These are phyloP conservation scores for Sus cebifrons DNA, from an alignment of 2,797 vertebrate species.

Conservation along the genomic window DNA sequence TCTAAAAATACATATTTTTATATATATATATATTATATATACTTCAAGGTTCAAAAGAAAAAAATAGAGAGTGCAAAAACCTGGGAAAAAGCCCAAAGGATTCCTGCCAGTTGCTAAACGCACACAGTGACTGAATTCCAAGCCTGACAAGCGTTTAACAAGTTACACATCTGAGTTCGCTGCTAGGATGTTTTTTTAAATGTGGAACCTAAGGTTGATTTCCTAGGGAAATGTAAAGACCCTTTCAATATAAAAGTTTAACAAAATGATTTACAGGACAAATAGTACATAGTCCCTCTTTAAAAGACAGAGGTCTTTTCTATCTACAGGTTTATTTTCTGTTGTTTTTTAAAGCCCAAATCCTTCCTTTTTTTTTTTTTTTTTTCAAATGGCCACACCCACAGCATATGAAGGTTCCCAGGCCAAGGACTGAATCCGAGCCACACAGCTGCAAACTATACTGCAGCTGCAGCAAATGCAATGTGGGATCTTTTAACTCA, in stretches of 20 bases:
- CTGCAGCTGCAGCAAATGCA: too few species aligned
- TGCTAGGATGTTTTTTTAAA: background rate
- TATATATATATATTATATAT: background rate
- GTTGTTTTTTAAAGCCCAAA: background rate
- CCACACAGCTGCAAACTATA: too few species aligned
- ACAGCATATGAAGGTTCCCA: too few species aligned
- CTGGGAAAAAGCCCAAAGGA: background rate
- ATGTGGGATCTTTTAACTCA: too few species aligned
- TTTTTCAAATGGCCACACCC: too few species aligned
- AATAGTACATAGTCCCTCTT: background rate
- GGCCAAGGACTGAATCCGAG: too few species aligned
- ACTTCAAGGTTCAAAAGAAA: background rate
- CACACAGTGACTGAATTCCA: background rate
- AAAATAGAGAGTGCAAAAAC: background rate
- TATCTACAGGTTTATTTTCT: background rate
- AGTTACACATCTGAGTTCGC: background rate
- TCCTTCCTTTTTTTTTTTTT: too few species aligned
- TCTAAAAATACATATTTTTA: background rate
- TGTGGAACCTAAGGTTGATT: background rate
- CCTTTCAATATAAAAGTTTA: conserved; percentile 26
- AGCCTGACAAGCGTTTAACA: background rate
- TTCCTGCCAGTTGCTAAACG: conserved; percentile 29
- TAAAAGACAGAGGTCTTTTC: conserved; percentile 29
- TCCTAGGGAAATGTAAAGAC: conserved; percentile 5
- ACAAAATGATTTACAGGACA: background rate